Evolutionary conservation across 2,797 vertebrate species (phyloP).

Genomic region (Acropternis orthonyx): DNA sequence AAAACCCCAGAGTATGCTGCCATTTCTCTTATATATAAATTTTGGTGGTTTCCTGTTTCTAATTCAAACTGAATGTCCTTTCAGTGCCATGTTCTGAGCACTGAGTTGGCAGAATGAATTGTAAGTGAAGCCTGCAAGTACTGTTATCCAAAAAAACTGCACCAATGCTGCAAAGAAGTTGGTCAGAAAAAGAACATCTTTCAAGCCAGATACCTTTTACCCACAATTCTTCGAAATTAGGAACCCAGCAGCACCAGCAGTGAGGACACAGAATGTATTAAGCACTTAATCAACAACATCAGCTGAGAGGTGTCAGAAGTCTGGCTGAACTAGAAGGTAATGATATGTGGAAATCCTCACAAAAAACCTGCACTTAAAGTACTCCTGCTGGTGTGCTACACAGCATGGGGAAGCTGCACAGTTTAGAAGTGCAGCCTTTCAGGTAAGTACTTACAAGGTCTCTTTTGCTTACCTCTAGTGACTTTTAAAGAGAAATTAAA

Average conservation of each 20-base stretch:
- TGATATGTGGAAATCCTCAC: not conserved
- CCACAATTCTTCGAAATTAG: not conserved
- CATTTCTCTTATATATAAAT: not conserved
- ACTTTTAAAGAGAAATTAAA: constrained; percentile 8
- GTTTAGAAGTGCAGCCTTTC: not conserved
- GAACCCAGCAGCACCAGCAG: not conserved
- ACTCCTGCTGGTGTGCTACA: not conserved
- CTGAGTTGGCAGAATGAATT: not conserved
- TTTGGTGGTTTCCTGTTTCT: not conserved
- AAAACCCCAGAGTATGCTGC: fast-evolving
- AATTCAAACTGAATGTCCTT: not conserved
- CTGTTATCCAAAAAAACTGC: not conserved
- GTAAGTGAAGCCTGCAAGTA: not conserved
- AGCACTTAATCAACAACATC: constrained; percentile 27
- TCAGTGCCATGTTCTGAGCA: not conserved
- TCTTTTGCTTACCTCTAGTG: not conserved
- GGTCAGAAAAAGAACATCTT: not conserved
- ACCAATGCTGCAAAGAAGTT: fast-evolving
- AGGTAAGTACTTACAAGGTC: not conserved
- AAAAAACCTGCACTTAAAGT: constrained; percentile 10
- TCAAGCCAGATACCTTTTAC: not conserved
- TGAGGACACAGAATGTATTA: not conserved
- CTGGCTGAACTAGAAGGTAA: not conserved
- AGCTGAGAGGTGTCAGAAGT: not conserved
- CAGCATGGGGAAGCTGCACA: not conserved